Percentiles rank a stretch among this genome's conserved stretches.
Evolutionary conservation across 2,888 invertebrate genomes (phyloP).

Genomic region (Cyclophora albipunctata): DNA sequence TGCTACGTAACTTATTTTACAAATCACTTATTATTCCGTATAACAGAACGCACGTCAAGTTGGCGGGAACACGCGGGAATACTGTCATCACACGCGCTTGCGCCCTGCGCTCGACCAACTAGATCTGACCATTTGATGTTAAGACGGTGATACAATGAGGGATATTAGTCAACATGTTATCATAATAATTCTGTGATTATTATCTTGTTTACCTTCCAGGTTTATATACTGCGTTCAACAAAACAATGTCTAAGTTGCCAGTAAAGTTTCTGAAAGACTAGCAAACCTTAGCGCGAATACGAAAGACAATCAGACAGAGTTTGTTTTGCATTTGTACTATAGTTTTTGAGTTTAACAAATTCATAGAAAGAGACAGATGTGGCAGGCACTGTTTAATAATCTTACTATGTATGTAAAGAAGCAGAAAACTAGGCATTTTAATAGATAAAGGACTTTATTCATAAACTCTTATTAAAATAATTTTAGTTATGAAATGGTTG

Average conservation of each 20-base stretch:
- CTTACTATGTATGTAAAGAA: no score
- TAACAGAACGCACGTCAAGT: conserved; percentile 31
- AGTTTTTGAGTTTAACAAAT: no score
- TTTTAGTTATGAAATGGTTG: no score
- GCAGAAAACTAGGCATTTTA: no score
- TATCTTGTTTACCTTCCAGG: neutral
- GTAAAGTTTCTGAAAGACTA: no score
- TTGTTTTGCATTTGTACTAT: no score
- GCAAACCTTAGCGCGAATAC: no score
- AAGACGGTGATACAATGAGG: conserved; percentile 32
- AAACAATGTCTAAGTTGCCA: neutral
- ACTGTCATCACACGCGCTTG: conserved; percentile 46
- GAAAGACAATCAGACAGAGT: no score
- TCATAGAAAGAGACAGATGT: no score
- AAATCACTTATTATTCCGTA: conserved; percentile 4
- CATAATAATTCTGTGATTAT: neutral
- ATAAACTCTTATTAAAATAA: no score
- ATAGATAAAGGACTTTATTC: no score
- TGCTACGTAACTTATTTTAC: neutral
- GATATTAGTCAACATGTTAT: conserved; percentile 1
- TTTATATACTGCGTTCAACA: neutral
- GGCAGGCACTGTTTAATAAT: no score
- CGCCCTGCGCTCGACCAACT: conserved; percentile 22
- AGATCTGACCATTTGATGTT: conserved; percentile 26
- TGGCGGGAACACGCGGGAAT: conserved; percentile 37